Base-by-base conservation (phyloP, 2,888 invertebrate species). In the Stenodema calcarata region DNA sequence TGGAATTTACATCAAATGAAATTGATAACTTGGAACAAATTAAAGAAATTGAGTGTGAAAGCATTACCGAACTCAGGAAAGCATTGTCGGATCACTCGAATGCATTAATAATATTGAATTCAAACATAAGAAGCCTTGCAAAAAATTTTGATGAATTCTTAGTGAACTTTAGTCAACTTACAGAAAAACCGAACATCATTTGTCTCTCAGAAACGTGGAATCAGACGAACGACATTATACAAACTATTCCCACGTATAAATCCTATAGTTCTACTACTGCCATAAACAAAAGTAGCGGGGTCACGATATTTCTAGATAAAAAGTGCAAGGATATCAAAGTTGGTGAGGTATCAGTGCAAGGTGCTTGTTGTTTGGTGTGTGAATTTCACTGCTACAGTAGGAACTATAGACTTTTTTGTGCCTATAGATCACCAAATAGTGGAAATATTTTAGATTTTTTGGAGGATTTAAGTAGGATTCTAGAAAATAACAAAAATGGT, bases 141-240 rank as follows among this genome's bases (percentile, higher is more conserved):
- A 79, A 47, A n/a, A n/a, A n/a, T n/a, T n/a, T n/a, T n/a, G n/a
- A n/a, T n/a, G n/a, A n/a, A n/a, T n/a, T n/a, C n/a, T n/a, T n/a
- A n/a, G n/a, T n/a, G n/a, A n/a, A n/a, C n/a, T n/a, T n/a, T n/a
- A n/a, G n/a, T n/a, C n/a, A n/a, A n/a, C n/a, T n/a, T n/a, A n/a
- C n/a, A n/a, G n/a, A n/a, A n/a, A n/a, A n/a, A n/a, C n/a, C n/a
- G 11, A 79, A 47, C 16, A 11, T 79, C 47, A 79, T 79, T 47
- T 79, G 79, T 28, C 47, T 79, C 79, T 11, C 79, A 11, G 79
- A 79, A 79, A 79, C 79, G 18, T 79, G 79, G 79, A 79, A 79
- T 79, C 12, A n/a, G 18, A 11, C 44, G n/a, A 14, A 44, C 7
- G 27, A 79, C 11, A 79, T 79, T 79, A 47, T 47, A 18, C 44